Conservation (phyloP, 2,797 vertebrate species). For the Sarcoramphus papa region DNA sequence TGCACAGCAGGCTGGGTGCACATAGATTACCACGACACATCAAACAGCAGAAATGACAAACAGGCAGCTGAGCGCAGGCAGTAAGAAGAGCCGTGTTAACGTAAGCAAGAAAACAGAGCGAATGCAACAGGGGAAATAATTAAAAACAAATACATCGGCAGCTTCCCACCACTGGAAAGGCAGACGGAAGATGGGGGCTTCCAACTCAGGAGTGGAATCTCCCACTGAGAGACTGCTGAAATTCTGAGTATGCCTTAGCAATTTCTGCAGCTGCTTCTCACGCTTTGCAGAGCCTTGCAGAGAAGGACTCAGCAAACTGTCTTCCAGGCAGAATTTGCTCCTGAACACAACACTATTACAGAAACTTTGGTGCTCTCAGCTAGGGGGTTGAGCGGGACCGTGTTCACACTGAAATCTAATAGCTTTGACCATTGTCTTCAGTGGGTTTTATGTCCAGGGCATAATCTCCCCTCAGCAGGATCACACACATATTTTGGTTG, state of each 20-base stretch:
- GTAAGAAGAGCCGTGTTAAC: background rate
- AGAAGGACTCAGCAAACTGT: background rate
- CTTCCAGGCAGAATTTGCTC: background rate
- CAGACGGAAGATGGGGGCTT: background rate
- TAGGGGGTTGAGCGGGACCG: background rate
- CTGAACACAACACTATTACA: background rate
- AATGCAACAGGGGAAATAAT: conserved; percentile 37
- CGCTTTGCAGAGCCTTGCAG: background rate
- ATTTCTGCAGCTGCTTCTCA: background rate
- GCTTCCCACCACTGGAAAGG: background rate
- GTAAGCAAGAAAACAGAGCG: conserved; percentile 35
- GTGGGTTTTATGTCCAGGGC: background rate
- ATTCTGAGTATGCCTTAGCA: background rate
- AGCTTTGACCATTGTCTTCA: background rate
- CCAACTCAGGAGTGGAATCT: background rate
- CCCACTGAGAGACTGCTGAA: background rate
- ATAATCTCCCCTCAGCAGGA: background rate
- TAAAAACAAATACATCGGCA: conserved; percentile 4
- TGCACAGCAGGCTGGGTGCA: conserved; percentile 44
- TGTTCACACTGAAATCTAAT: background rate
- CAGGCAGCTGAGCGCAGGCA: conserved; percentile 21
- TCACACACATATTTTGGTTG: background rate
- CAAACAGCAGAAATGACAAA: conserved; percentile 62
- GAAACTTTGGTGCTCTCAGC: background rate
- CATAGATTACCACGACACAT: conserved; percentile 42